phyloP scores from a whole-genome alignment of 2,888 invertebrate species.

The Caenorhabditis macrosperma region DNA sequence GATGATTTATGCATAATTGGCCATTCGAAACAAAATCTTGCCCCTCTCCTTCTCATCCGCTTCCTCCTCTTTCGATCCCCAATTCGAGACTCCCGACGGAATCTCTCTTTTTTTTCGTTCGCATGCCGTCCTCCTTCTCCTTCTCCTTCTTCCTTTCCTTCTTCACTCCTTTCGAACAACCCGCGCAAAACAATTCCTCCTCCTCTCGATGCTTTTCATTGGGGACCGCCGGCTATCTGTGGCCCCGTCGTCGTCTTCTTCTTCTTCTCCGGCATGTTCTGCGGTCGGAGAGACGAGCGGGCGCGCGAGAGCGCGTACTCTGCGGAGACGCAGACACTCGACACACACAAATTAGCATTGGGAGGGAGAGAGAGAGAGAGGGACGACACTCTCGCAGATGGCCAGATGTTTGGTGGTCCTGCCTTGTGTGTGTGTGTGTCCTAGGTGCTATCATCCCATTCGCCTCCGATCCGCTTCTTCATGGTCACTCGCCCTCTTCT shows the following conservation, averaged over 20 bases:
- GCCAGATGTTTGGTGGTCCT: constrained; percentile 45
- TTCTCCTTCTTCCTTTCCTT: neutral
- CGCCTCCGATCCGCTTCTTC: no score
- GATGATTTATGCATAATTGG: constrained; percentile 58
- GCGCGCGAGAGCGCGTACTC: constrained; percentile 10
- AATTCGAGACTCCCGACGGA: no score
- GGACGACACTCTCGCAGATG: constrained; percentile 25
- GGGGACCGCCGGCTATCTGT: constrained; percentile 13
- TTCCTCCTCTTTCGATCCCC: neutral
- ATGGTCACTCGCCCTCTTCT: no score
- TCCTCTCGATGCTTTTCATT: constrained; percentile 8
- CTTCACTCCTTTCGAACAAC: no score
- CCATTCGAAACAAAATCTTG: neutral
- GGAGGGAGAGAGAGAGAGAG: neutral
- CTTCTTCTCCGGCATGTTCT: no score
- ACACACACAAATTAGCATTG: constrained; percentile 42
- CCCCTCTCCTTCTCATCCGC: neutral
- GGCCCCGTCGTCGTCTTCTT: no score
- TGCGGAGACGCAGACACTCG: constrained; percentile 16
- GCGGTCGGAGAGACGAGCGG: constrained; percentile 6
- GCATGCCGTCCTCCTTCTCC: neutral
- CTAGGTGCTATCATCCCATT: no score
- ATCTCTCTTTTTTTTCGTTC: neutral
- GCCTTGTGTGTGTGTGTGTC: constrained; percentile 8
- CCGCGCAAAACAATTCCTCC: neutral